phyloP scores from a whole-genome alignment of 1,140 invertebrate genomes.

The Trichonephila inaurata region DNA sequence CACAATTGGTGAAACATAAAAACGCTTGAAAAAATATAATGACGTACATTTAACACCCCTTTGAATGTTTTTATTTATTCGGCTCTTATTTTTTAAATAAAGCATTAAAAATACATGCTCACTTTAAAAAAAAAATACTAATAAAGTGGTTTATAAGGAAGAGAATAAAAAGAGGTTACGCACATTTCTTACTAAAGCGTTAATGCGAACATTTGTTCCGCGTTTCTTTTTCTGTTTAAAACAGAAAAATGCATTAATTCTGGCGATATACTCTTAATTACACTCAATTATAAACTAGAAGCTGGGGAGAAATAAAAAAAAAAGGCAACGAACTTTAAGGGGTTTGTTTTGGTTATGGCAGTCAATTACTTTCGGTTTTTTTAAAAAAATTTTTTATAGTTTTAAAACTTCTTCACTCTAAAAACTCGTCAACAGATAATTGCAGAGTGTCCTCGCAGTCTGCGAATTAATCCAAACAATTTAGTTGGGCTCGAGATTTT shows the following conservation, averaged over 20 bases:
- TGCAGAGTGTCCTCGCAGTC: too few species aligned
- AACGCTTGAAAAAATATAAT: background rate
- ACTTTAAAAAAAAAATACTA: background rate
- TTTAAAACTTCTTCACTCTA: background rate
- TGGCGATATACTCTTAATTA: background rate
- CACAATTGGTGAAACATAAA: background rate
- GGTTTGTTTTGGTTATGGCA: background rate
- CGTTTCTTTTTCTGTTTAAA: background rate
- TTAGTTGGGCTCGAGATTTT: too few species aligned
- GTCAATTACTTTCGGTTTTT: background rate
- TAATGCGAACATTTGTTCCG: background rate
- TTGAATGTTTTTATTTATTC: background rate
- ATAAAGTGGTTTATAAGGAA: background rate
- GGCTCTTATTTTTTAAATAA: background rate
- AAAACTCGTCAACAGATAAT: too few species aligned
- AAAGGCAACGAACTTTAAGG: background rate
- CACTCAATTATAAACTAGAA: background rate
- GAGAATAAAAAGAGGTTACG: background rate
- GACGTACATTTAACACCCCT: background rate
- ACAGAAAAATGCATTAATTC: background rate
- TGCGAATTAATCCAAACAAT: too few species aligned
- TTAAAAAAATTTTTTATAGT: background rate
- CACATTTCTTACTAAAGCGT: background rate
- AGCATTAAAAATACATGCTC: background rate
- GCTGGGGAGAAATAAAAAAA: too few species aligned